Conservation (phyloP, 2,888 invertebrate genomes). For the Aromia moschata region DNA sequence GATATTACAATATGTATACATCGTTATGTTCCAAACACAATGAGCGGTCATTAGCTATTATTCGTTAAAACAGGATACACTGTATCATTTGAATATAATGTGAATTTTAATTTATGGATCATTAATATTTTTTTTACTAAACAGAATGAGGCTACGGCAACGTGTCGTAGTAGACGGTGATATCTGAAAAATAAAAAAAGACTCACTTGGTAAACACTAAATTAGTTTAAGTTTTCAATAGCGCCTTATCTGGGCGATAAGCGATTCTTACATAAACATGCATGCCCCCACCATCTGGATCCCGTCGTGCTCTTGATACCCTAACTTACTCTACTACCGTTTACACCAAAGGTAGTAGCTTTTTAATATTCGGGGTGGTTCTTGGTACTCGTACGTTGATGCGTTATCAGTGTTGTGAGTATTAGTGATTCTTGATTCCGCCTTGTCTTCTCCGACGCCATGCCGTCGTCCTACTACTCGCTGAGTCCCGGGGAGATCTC, state of each 20-base stretch:
- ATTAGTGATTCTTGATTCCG: no score
- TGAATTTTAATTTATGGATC: not conserved
- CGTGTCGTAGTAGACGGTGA: not conserved
- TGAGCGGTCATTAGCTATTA: not conserved
- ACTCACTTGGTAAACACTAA: conserved; percentile 7
- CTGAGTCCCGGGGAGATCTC: conserved; percentile 56
- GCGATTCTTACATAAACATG: conserved; percentile 32
- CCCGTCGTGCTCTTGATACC: conserved; percentile 15
- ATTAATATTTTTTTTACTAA: not conserved
- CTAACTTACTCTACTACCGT: conserved; percentile 9
- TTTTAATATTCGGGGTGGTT: conserved; percentile 2
- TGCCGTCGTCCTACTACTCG: conserved; percentile 55
- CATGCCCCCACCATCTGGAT: conserved; percentile 16
- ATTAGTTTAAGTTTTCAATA: conserved; percentile 19
- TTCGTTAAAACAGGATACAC: not conserved
- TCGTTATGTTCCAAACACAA: not conserved
- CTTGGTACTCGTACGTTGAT: no score
- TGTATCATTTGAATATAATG: not conserved
- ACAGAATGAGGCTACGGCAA: not conserved
- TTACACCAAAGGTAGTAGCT: conserved; percentile 15
- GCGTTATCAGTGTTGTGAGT: no score
- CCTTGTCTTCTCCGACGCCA: conserved; percentile 35
- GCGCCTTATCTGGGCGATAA: conserved; percentile 31
- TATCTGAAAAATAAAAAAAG: conserved; percentile 8
- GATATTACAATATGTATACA: not conserved